These are phyloP conservation scores for Allacma fusca DNA, from an alignment of 2,888 invertebrate genomes.

Conservation along the genomic window DNA sequence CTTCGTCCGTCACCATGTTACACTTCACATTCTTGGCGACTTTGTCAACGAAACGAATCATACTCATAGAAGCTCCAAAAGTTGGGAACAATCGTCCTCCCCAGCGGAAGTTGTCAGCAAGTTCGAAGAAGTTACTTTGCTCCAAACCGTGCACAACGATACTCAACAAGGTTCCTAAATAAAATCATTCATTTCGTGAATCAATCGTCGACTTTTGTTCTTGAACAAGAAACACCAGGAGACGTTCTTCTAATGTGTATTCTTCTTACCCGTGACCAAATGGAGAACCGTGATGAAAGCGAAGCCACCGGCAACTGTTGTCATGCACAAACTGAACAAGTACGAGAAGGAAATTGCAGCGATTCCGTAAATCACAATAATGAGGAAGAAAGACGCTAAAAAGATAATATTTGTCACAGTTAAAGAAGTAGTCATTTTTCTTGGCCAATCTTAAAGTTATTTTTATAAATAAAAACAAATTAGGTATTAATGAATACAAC, in stretches of 20 bases:
- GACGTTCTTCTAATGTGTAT: not conserved
- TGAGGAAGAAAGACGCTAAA: conserved; percentile 66
- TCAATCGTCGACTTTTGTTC: no score
- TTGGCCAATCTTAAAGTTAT: no score
- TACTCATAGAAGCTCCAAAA: conserved; percentile 56
- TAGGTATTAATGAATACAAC: no score
- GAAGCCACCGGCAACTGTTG: conserved; percentile 67
- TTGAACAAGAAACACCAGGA: no score
- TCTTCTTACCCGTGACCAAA: conserved; percentile 51
- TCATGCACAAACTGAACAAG: conserved; percentile 68
- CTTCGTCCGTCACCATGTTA: conserved; percentile 52
- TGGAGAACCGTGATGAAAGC: conserved; percentile 64
- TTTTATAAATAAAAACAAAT: no score
- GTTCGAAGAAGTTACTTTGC: conserved; percentile 40
- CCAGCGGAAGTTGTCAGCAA: conserved; percentile 36
- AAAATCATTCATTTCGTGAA: not conserved
- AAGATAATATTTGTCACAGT: conserved; percentile 48
- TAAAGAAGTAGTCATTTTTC: no score
- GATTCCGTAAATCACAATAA: conserved; percentile 70
- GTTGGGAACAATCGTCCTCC: conserved; percentile 53
- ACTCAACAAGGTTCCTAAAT: conserved; percentile 49
- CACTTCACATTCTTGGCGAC: conserved; percentile 56
- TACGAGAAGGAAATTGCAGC: conserved; percentile 75
- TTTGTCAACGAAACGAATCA: conserved; percentile 57
- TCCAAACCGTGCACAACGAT: conserved; percentile 49